A percentile compares a stretch with the other conserved stretches of the same genome.
These are phyloP conservation scores for Campylomormyrus numenius DNA, from an alignment of 2,113 vertebrate genomes.

Conservation along the genomic window DNA sequence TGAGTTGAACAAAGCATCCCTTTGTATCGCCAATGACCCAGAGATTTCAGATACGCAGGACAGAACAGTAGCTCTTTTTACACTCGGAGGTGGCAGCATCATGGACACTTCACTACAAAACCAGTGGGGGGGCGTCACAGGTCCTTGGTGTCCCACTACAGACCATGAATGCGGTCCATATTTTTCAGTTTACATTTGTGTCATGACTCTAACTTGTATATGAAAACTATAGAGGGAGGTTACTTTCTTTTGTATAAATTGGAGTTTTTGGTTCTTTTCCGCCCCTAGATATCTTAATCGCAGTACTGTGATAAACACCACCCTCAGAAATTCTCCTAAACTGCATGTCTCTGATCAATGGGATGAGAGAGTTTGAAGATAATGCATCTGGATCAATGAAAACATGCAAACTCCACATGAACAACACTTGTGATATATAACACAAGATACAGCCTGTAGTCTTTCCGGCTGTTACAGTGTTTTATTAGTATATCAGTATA, in stretches of 20 bases:
- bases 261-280: background rate
- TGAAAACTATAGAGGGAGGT: background rate
- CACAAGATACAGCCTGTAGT: background rate
- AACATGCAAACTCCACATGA: background rate
- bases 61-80: constrained; percentile 19
- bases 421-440: background rate
- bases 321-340: background rate
- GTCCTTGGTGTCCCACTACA: background rate
- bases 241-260: background rate
- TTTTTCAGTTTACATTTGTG: constrained; percentile 3
- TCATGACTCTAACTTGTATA: background rate
- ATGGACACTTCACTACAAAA: background rate
- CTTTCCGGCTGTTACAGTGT: background rate
- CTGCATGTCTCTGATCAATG: background rate
- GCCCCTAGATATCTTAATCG: background rate
- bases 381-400: background rate
- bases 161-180: background rate
- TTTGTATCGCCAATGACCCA: constrained; percentile 18
- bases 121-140: background rate
- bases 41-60: constrained; percentile 15
- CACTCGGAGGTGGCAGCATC: background rate
- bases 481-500: background rate
- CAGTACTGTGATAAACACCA: background rate
- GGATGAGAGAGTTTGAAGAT: background rate
- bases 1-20: constrained; percentile 20